These are phyloP conservation scores for Hartigia nigra DNA, from an alignment of 2,888 invertebrate genomes.

Conservation along the genomic window DNA sequence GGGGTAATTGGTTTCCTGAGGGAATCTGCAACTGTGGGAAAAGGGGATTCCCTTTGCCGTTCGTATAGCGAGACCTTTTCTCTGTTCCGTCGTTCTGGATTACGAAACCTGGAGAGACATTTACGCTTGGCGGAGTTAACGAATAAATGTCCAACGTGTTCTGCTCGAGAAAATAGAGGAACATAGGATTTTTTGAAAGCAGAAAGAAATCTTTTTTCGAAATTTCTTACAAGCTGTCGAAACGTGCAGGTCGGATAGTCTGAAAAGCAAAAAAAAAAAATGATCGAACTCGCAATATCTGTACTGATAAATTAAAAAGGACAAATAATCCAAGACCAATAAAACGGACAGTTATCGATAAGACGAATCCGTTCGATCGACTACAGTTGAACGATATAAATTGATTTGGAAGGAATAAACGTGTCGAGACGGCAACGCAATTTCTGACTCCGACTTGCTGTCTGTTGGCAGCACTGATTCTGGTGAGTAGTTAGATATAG, in stretches of 20 bases:
- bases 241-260: not conserved
- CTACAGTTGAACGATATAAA: constrained; percentile 27
- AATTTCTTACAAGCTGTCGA: not conserved
- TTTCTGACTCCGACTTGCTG: constrained; percentile 17
- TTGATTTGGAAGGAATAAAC: constrained; percentile 15
- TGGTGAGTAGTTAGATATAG: constrained; percentile 22
- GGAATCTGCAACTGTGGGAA: not conserved
- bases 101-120: not conserved
- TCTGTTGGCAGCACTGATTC: constrained; percentile 27
- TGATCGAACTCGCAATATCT: too few relatives aligned
- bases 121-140: not conserved
- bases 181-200: not conserved
- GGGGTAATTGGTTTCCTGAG: not conserved
- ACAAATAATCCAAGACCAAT: too few relatives aligned
- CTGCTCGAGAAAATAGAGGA: not conserved
- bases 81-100: not conserved
- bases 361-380: constrained; percentile 16
- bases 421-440: constrained; percentile 26
- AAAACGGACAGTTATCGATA: constrained; percentile 28
- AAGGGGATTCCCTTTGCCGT: not conserved
- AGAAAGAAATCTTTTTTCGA: not conserved
- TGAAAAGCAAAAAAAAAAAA: too few relatives aligned
- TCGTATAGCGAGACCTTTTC: not conserved
- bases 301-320: too few relatives aligned
- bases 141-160: not conserved